These are phyloP conservation scores for Acromyrmex echinatior DNA, from an alignment of 1,140 invertebrate genomes.

Conservation along the genomic window DNA sequence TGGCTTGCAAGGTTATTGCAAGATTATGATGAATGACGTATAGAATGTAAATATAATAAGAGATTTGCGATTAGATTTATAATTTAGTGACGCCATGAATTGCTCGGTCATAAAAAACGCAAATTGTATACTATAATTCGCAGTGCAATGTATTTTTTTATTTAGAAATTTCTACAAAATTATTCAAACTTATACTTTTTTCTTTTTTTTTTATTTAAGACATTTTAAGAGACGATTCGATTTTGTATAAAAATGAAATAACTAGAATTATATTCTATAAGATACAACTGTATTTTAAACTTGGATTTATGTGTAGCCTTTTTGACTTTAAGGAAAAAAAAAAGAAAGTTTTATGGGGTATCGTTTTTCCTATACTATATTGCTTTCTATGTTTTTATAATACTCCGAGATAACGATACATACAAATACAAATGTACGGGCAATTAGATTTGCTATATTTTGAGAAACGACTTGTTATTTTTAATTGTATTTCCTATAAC, in stretches of 20 bases:
- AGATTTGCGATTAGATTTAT: conserved; percentile 13
- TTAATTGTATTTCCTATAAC: neutral
- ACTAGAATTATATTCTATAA: neutral
- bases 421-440: conserved; percentile 21
- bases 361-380: neutral
- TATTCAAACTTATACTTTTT: neutral
- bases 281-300: neutral
- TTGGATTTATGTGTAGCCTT: neutral
- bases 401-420: neutral
- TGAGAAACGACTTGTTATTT: conserved; percentile 21
- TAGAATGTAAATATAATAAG: conserved; percentile 30
- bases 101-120: conserved; percentile 6
- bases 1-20: neutral
- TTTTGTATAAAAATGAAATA: neutral
- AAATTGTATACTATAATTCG: neutral
- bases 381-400: conserved; percentile 13
- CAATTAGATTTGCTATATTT: conserved; percentile 34
- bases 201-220: neutral
- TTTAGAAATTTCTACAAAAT: neutral
- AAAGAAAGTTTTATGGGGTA: neutral
- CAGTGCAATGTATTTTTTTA: neutral
- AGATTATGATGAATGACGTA: neutral
- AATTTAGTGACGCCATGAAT: conserved; percentile 3
- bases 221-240: neutral
- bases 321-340: neutral